Base-by-base conservation (phyloP, 1,140 invertebrate species). In the Lordiphosa stackelbergi region DNA sequence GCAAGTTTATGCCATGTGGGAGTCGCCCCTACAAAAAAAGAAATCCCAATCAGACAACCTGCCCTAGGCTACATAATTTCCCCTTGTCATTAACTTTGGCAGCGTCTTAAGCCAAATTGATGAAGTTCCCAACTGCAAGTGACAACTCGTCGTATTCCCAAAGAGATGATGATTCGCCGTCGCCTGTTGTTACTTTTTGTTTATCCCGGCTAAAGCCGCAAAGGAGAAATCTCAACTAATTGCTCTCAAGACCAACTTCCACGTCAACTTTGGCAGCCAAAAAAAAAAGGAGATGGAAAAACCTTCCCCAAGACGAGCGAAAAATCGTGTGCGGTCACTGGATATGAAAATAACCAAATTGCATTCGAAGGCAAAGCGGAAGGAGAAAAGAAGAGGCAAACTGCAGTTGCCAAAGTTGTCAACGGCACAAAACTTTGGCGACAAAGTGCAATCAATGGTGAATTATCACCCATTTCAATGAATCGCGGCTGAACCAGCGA, bases 381-480 rank as follows among this genome's bases (percentile, higher is more conserved):
- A 7, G 22, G 10, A 12, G 36, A 40, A 60, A 55, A 41, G 31
- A 55, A 36, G 56, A 58, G 63, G 53, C 69, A 84, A 81, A 83
- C 72, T 81, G 77, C 77, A 83, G 59, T 83, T 79, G 61, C 63
- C 68, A 77, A 81, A 83, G 54, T 77, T 83, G 78, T 81, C 78
- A 83, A 53, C 61, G 59, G 65, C 77, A 78, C 52, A 73, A 83
- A 83, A 83, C 69, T 83, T 83, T 68, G 62, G 77, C 77, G 78
- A 83, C 77, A 84, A 83, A 83, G 72, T 84, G 73, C 77, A 83
- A 83, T 83, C 77, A 83, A 83, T 83, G 73, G 72, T 83, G 74
- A 83, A 83, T 83, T 83, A 83, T 83, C 78, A 73, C 77, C 77
- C 69, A 78, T 84, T 83, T 84, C 78, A 84, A 83, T 83, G 78